Percentiles rank a stretch among this genome's conserved stretches.
Evolutionary conservation across 2,113 vertebrate genomes (phyloP).

Genomic region (Apistogramma diplotaenia): DNA sequence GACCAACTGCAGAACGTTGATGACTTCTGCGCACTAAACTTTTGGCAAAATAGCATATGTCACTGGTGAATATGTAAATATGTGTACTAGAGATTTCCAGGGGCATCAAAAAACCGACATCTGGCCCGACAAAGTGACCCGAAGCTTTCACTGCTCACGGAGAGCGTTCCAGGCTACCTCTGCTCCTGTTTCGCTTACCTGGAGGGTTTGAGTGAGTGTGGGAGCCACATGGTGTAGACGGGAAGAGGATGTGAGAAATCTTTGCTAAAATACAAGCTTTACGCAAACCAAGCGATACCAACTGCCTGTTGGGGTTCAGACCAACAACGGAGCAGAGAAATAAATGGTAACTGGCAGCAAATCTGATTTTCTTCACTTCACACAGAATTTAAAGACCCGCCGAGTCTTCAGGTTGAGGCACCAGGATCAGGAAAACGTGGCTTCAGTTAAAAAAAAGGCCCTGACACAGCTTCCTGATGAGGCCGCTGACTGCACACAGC

Average conservation of each 20-base stretch:
- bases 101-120: background rate
- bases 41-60: too few relatives aligned
- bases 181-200: background rate
- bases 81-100: background rate
- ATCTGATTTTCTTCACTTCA: too few relatives aligned
- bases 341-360: too few relatives aligned
- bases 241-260: background rate
- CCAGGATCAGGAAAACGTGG: too few relatives aligned
- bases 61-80: background rate
- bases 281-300: too few relatives aligned
- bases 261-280: background rate
- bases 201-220: background rate
- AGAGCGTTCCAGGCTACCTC: background rate
- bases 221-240: background rate
- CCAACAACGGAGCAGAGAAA: too few relatives aligned
- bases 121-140: background rate
- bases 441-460: too few relatives aligned
- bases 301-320: background rate
- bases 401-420: too few relatives aligned
- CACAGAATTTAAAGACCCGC: too few relatives aligned
- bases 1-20: too few relatives aligned
- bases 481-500: slow-evolving; percentile 14
- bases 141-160: background rate
- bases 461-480: background rate
- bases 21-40: too few relatives aligned